Evolutionary conservation across 2,797 vertebrate genomes (phyloP).

Genomic region (Bufotes viridis): DNA sequence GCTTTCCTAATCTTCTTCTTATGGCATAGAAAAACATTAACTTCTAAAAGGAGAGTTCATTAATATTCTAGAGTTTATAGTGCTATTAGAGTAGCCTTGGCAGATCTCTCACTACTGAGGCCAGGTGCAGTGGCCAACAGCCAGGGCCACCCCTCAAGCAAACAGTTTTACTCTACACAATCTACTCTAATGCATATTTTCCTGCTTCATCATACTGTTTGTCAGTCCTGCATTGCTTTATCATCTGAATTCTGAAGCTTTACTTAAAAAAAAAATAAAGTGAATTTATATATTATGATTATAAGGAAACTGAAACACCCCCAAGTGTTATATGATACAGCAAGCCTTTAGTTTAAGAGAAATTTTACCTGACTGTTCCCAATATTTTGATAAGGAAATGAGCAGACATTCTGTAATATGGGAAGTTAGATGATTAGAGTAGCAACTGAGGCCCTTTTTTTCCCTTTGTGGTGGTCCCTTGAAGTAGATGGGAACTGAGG

Average conservation of each 20-base stretch:
- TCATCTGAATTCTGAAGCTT: conserved; percentile 25
- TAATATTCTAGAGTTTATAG: conserved; percentile 57
- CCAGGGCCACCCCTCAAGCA: conserved; percentile 57
- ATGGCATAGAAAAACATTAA: conserved; percentile 51
- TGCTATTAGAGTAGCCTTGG: conserved; percentile 53
- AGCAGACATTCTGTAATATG: not conserved
- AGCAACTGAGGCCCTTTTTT: not conserved
- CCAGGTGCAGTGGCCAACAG: conserved; percentile 61
- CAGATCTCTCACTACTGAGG: conserved; percentile 48
- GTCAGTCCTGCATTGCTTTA: conserved; percentile 17
- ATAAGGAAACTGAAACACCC: not conserved
- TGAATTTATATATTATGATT: conserved; percentile 15
- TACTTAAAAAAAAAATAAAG: conserved; percentile 29
- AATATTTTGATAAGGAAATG: conserved; percentile 29
- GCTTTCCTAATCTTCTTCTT: conserved; percentile 41
- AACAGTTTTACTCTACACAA: conserved; percentile 50
- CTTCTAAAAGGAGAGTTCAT: conserved; percentile 57
- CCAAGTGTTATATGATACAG: conserved; percentile 19
- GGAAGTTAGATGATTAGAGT: not conserved
- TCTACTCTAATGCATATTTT: conserved; percentile 55
- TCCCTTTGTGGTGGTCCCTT: not conserved
- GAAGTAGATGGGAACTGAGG: not conserved
- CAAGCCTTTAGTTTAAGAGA: not conserved
- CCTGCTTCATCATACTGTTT: conserved; percentile 53
- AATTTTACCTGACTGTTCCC: not conserved